Evolutionary conservation across 2,888 invertebrate genomes (phyloP), one percentile per base, ranked within the genome.

Genomic region (Conops quadrifasciatus): DNA sequence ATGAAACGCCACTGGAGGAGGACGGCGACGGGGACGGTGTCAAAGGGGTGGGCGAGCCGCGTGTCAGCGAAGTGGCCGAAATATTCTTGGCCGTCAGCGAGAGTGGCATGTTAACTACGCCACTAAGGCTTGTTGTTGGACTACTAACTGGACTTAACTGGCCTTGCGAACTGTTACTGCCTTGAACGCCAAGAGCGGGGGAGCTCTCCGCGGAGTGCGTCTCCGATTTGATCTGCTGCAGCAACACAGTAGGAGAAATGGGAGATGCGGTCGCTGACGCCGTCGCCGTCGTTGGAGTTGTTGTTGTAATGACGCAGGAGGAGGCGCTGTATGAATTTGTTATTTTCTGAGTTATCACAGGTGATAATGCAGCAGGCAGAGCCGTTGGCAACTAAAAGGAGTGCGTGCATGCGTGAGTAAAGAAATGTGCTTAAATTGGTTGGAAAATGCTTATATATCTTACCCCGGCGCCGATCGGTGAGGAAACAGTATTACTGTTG

Each of bases 381-480:
- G 80, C 78, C 72, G 80, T 81, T 80, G 80, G 80, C 74, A 81
- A 78, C 83, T 83, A 78, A 72, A 73, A 77, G 71, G 3, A 74
- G 73, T 72, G 67, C 73, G 67, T 21, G 19, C 60, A n/a, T 49
- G 30, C n/a, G 26, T 43, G 43, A 36, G 30, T 2, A 19, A 62
- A 62, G 45, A 63, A 19, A n/a, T 59, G 28, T 28, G 13, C 13
- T 26, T 60, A 36, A 63, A 24, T 62, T 26, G 19, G 5, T 47
- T 63, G 71, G 73, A 72, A 72, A 71, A 74, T 68, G 75, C 70
- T 73, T 72, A 28, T 76, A 26, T 58, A 7, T 81, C 83, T 83
- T 80, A 85, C 85, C 78, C 80, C 81, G 77, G 82, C 79, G 75
- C 81, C 82, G 73, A 84, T 79, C 77, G 88, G 87, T 74, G 88